Conservation (phyloP, 1,140 invertebrate species). For the Hypothenemus hampei region DNA sequence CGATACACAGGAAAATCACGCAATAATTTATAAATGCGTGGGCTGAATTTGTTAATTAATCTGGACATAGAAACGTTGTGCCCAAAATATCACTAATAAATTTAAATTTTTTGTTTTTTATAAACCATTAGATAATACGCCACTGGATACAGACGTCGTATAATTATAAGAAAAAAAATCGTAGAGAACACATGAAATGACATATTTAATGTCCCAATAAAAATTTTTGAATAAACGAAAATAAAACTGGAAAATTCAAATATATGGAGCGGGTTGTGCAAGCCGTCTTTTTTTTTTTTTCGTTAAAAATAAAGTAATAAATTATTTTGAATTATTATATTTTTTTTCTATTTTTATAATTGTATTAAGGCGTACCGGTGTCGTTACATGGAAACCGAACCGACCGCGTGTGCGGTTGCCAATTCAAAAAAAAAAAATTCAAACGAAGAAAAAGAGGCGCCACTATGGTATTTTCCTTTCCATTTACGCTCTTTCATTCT, state of each 20-base stretch:
- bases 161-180: not conserved
- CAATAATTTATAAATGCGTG: conserved; percentile 15
- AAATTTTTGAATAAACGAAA: conserved; percentile 1
- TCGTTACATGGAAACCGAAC: not conserved
- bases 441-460: conserved; percentile 15
- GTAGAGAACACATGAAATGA: not conserved
- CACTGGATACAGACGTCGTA: not conserved
- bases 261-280: conserved; percentile 1
- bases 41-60: conserved; percentile 20
- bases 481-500: conserved; percentile 17
- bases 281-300: too few relatives aligned
- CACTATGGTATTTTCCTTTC: conserved; percentile 12
- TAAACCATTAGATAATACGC: too few relatives aligned
- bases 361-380: not conserved
- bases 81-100: too few relatives aligned
- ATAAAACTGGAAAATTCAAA: not conserved
- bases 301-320: not conserved
- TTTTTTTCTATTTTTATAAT: conserved; percentile 8
- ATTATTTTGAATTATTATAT: conserved; percentile 3
- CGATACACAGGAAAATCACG: conserved; percentile 15
- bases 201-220: conserved; percentile 7
- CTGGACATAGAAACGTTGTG: too few relatives aligned
- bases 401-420: not conserved
- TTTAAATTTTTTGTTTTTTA: too few relatives aligned
- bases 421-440: not conserved